Evolutionary conservation across 2,888 invertebrate genomes (phyloP).

Genomic region (Heteromurus nitidus): DNA sequence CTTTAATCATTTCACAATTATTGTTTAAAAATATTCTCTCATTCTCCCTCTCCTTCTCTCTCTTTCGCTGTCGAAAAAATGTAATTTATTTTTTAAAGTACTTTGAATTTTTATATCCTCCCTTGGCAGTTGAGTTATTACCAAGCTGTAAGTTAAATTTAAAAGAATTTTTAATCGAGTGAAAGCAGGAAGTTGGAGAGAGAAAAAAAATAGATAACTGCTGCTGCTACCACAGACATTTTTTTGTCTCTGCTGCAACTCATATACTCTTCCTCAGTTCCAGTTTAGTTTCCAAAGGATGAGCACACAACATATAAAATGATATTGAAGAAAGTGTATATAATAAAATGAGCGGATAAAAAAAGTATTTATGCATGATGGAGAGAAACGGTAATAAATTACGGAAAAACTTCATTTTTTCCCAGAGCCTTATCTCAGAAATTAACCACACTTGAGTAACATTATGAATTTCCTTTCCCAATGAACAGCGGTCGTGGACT

Average conservation of each 20-base stretch:
- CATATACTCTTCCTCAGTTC: neutral
- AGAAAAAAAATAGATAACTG: too few relatives aligned
- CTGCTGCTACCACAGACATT: conserved; percentile 14
- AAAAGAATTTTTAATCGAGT: conserved; percentile 65
- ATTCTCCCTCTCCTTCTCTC: neutral
- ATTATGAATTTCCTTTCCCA: conserved; percentile 50
- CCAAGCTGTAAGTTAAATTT: conserved; percentile 54
- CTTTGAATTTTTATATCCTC: conserved; percentile 60
- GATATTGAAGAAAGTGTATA: conserved; percentile 35
- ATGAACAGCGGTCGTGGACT: neutral
- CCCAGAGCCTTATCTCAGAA: conserved; percentile 50
- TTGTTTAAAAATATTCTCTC: neutral
- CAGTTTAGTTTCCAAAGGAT: too few relatives aligned
- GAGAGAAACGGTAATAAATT: conserved; percentile 60
- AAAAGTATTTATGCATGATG: conserved; percentile 60
- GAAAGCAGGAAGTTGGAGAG: conserved; percentile 65
- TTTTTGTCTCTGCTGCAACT: conserved; percentile 9
- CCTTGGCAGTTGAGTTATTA: conserved; percentile 58
- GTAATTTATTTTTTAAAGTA: conserved; percentile 62
- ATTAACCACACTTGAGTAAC: conserved; percentile 61
- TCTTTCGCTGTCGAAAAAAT: conserved; percentile 24
- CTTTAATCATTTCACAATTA: conserved; percentile 35
- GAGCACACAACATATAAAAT: neutral
- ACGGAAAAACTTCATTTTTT: conserved; percentile 51
- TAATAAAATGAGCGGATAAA: conserved; percentile 55